Base-by-base conservation (phyloP, 2,113 vertebrate species). In the Calidris pugnax region DNA sequence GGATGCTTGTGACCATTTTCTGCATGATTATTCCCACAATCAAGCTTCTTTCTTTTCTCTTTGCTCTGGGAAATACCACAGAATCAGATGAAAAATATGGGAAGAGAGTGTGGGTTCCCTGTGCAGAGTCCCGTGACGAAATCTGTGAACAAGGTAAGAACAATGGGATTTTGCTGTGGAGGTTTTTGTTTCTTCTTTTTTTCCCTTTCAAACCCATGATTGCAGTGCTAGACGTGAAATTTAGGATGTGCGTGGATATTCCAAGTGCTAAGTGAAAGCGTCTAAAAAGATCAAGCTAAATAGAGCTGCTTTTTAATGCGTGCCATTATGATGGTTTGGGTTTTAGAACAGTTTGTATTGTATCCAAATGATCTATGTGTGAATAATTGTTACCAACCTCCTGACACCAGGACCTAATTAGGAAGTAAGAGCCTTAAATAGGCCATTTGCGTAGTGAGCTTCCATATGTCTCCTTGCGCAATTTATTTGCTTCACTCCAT, bases 111-210 rank as follows among this genome's bases (percentile, higher is more conserved):
- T 91, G 96, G 53, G n/a, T 96, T 96, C 86, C 94, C 95, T 18
- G 66, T 94, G 77, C 95, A 96, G 94, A 97, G 84, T 95, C 80
- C 94, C 69, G 86, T 94, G 92, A 78, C 32, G 4, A 97, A 97
- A 82, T 89, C 95, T 26, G 53, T 95, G 86, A 97, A 72, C 45
- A 97, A 97, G 97, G 97, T 96, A 97, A 97, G 95, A 93, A 57
- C 56, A 89, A 80, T 37, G 20, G 13, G 2, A 45, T 72, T 51
- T 27, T 7, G 1, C 37, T 86, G 5, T 74, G 55, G 20, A 84
- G 23, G 1, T 10, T 84, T 95, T 64, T 88, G 2, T 82, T 94
- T 59, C 9, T 41, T 85, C 14, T 9, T 57, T 90, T 90, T 78
- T 35, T 14, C 9, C 30, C 28, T 87, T 89, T 19, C 51, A 68